Evolutionary conservation across 2,113 vertebrate species (phyloP), one percentile per base, ranked within the genome.

Genomic region (Daubentonia madagascariensis): DNA sequence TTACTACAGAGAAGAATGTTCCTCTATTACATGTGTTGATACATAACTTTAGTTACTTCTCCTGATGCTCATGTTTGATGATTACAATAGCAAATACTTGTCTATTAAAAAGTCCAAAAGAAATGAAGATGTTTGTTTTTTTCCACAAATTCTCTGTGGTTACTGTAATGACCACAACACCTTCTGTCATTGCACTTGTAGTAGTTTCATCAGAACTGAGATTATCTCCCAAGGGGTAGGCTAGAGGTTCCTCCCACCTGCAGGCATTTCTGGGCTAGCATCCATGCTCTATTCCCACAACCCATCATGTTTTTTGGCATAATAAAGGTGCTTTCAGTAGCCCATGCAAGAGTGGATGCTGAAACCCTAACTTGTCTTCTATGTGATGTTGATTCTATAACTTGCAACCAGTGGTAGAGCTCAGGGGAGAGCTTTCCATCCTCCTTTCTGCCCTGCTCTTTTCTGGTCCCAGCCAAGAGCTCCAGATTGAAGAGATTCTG

Each of bases 401-500:
- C 98, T 92, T 98, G 98, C 90, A 99, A 96, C 85, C 99, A 99
- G 98, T 99, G 99, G 99, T 99, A 99, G 95, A 98, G 99, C 32
- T 99, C 89, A 83, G 94, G 98, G 17, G 98, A 98, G n/a, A 99
- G 99, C 99, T 99, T 50, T 45, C 45, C 22, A 40, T 99, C 0
- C 0, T 98, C 98, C 1, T 99, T 99, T 80, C 95, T 98, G 99
- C 99, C 99, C 14, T 99, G 98, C 68, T 99, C 99, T 98, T 99
- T 99, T 91, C 99, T 98, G 48, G 99, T 99, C 50, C 99, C 81
- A 0, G 98, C 98, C 98, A 99, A 97, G 89, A 98, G 98, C 97
- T 99, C 99, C 92, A 99, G 97, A 84, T 99, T 99, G 70, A 98
- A 98, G 4, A 99, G 99, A 96, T 99, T 99, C 93, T 99, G 98